Evolutionary conservation across 2,113 vertebrate species (phyloP).

Genomic region (Siphamia tubifer): DNA sequence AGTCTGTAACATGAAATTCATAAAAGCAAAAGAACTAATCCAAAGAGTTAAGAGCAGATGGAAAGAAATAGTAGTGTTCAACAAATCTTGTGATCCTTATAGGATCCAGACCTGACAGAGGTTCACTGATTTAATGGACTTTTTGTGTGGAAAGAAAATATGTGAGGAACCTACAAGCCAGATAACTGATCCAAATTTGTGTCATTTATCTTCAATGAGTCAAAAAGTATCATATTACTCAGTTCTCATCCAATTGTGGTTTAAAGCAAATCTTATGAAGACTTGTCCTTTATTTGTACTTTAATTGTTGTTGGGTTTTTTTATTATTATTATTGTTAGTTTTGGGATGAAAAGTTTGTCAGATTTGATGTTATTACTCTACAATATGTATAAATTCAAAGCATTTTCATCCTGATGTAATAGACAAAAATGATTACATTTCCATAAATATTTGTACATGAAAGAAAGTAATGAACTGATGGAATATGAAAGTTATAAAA

Average conservation of each 20-base stretch:
- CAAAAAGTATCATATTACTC: background rate
- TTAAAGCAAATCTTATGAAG: background rate
- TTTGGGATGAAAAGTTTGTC: no score
- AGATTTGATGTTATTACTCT: no score
- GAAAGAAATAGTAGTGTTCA: background rate
- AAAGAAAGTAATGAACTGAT: no score
- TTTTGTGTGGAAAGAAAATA: background rate
- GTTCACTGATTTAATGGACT: background rate
- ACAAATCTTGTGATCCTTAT: background rate
- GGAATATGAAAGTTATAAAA: no score
- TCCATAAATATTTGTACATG: no score
- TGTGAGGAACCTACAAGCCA: background rate
- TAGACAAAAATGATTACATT: no score
- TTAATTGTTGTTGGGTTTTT: no score
- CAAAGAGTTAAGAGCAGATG: background rate
- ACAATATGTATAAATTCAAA: no score
- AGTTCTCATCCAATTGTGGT: background rate
- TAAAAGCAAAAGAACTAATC: no score
- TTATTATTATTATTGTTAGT: no score
- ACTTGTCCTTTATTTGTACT: background rate
- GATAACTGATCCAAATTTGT: background rate
- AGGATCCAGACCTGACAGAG: background rate
- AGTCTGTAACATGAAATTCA: no score
- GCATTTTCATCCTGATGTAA: no score
- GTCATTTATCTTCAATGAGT: background rate